Percentiles rank a stretch among this genome's conserved stretches.
Conservation (phyloP, 1,140 invertebrate species). For the Leptestheria dahalacensis region DNA sequence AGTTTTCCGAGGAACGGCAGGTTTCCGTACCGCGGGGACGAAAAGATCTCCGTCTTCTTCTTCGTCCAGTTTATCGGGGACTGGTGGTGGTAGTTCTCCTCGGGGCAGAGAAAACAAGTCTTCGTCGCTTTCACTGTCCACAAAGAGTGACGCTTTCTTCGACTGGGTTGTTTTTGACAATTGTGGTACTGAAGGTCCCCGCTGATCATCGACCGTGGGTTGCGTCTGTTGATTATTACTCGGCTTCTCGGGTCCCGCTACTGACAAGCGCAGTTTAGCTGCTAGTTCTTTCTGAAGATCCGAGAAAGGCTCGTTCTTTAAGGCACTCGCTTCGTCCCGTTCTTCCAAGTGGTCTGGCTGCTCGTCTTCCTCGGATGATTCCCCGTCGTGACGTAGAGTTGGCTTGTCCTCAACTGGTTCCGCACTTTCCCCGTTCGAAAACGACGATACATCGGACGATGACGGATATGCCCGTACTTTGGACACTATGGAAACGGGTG, state of each 20-base stretch:
- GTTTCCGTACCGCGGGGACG: not conserved
- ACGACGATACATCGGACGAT: too few relatives aligned
- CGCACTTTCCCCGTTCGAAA: too few relatives aligned
- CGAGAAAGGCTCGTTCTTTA: not conserved
- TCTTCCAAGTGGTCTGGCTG: too few relatives aligned
- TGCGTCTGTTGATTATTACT: not conserved
- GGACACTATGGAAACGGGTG: too few relatives aligned
- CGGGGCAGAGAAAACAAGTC: slow-evolving; percentile 1
- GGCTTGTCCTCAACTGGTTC: too few relatives aligned
- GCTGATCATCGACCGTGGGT: too few relatives aligned
- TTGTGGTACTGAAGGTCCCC: too few relatives aligned
- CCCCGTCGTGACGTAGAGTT: too few relatives aligned
- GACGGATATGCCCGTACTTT: too few relatives aligned
- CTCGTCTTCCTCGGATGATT: too few relatives aligned
- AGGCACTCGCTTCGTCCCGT: not conserved
- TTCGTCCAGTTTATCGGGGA: not conserved
- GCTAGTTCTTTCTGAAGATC: not conserved
- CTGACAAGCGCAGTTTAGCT: not conserved
- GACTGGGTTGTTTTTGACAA: not conserved
- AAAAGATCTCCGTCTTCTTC: slow-evolving; percentile 13
- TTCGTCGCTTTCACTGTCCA: slow-evolving; percentile 1
- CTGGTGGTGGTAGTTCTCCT: not conserved
- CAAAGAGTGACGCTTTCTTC: not conserved
- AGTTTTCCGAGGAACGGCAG: not conserved
- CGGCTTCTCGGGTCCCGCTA: too few relatives aligned